These are phyloP conservation scores for Amphiprion ocellaris DNA, from an alignment of 2,113 vertebrate species.

Conservation along the genomic window DNA sequence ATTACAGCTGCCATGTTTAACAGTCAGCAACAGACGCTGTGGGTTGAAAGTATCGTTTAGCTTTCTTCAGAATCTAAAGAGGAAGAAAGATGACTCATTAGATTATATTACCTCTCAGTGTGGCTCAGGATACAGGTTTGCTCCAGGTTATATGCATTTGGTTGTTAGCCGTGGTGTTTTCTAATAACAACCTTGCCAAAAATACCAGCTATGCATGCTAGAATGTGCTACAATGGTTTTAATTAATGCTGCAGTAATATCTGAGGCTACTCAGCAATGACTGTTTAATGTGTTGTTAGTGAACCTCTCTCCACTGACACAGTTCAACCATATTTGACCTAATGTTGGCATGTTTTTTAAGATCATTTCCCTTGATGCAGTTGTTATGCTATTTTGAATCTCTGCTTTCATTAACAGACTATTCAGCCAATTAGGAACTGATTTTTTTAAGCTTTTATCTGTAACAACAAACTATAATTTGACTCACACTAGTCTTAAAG, in stretches of 20 bases:
- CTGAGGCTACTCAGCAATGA: not conserved
- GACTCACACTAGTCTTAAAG: not conserved
- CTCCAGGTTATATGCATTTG: constrained; percentile 16
- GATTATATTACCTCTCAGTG: constrained; percentile 35
- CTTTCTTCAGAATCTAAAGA: constrained; percentile 56
- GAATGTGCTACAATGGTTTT: not conserved
- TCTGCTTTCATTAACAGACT: not conserved
- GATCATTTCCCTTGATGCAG: not conserved
- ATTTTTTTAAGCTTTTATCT: not conserved
- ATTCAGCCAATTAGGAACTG: constrained; percentile 1
- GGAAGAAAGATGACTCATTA: constrained; percentile 65
- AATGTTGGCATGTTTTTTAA: not conserved
- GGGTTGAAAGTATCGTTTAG: constrained; percentile 65
- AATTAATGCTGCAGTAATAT: constrained; percentile 4
- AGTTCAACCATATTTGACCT: not conserved
- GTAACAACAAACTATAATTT: not conserved
- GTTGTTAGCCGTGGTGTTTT: constrained; percentile 25
- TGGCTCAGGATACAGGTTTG: constrained; percentile 37
- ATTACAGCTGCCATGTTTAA: constrained; percentile 72
- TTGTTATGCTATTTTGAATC: constrained; percentile 2
- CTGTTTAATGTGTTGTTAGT: not conserved
- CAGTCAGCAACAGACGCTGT: constrained; percentile 61
- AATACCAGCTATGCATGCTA: not conserved
- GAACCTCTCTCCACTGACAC: not conserved
- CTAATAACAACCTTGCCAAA: not conserved